Conservation (phyloP, 2,888 invertebrate genomes). For the Serripes groenlandicus region DNA sequence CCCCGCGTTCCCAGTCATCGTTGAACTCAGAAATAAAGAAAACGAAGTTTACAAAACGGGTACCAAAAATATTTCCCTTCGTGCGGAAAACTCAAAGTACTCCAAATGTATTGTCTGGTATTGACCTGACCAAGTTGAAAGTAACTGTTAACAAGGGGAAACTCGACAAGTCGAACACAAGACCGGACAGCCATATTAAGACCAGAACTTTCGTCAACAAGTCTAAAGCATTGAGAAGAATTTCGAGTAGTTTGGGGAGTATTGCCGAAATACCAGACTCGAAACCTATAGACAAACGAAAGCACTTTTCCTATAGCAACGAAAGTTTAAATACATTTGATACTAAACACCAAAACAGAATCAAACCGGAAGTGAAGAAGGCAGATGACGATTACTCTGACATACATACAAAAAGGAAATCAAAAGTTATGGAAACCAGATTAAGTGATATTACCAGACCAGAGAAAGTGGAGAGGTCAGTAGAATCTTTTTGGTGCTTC, state of each 20-base stretch:
- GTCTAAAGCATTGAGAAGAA: not conserved
- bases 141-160: not conserved
- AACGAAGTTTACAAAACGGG: conserved; percentile 1
- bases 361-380: not conserved
- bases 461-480: too few species aligned
- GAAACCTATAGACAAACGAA: not conserved
- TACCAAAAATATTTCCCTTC: not conserved
- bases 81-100: conserved; percentile 44
- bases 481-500: too few species aligned
- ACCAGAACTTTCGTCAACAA: not conserved
- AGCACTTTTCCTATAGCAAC: not conserved
- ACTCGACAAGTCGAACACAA: not conserved
- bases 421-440: too few species aligned
- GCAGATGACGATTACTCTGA: too few species aligned
- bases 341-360: not conserved
- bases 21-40: not conserved
- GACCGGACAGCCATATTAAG: not conserved
- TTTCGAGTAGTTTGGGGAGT: conserved; percentile 12
- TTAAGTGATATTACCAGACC: too few species aligned
- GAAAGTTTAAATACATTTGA: not conserved
- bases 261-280: not conserved
- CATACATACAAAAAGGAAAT: too few species aligned
- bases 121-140: conserved; percentile 19
- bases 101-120: conserved; percentile 33
- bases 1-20: not conserved